These are phyloP conservation scores for Motacilla tschutschensis DNA, from an alignment of 2,113 vertebrate genomes.

Conservation along the genomic window DNA sequence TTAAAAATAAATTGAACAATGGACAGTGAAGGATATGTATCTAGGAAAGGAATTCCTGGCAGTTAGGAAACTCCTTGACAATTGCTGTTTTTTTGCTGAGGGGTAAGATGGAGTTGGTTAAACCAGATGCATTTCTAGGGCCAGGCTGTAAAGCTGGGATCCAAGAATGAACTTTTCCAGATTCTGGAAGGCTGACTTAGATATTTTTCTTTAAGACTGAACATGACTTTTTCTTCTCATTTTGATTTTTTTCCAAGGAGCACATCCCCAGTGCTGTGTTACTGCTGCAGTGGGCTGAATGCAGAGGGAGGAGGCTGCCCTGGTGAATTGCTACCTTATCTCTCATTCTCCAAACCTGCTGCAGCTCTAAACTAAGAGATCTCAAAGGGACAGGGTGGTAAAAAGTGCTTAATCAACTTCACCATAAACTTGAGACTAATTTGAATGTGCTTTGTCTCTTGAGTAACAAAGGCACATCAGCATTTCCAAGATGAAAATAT, in stretches of 20 bases:
- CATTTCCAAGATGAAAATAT: background rate
- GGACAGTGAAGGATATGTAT: background rate
- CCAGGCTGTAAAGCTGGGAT: background rate
- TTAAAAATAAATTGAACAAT: slow-evolving; percentile 3
- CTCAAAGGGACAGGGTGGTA: background rate
- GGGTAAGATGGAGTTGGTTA: background rate
- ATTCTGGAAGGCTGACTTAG: background rate
- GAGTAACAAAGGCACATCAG: background rate
- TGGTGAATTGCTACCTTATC: background rate
- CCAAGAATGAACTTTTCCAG: background rate
- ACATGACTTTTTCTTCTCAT: no score
- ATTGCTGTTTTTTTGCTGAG: background rate
- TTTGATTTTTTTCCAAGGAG: background rate
- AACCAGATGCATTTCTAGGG: background rate
- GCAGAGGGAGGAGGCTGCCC: background rate
- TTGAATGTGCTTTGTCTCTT: background rate
- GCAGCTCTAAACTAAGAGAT: background rate
- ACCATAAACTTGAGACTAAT: background rate
- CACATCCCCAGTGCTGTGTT: background rate
- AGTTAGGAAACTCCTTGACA: background rate
- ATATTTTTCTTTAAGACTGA: background rate
- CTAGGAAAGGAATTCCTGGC: background rate
- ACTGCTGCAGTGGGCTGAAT: background rate
- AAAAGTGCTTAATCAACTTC: background rate
- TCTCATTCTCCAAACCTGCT: background rate